Base-by-base conservation (phyloP, 2,113 vertebrate species). In the Parotia lawesii region DNA sequence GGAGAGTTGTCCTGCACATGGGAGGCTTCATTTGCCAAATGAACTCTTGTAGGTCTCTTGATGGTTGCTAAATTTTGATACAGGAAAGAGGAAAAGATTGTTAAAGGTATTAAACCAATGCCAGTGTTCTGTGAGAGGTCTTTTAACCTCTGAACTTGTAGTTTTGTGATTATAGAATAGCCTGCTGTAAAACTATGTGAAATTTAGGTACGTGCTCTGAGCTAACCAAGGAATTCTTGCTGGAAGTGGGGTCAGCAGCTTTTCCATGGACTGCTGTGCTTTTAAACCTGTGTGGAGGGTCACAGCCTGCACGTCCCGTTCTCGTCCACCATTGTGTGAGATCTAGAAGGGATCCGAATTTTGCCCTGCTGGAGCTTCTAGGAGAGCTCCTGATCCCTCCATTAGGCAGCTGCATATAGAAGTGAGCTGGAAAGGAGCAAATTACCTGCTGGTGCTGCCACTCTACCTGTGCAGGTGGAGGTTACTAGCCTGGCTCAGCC, bases 181-280 rank as follows among this genome's bases (percentile, higher is more conserved):
- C 13, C 25, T 62, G 22, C 19, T 87, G 31, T 72, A 14, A 58
- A 69, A 31, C 25, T 21, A 0, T 12, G n/a, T 53, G 2, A 57
- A 76, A 71, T 25, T 14, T 40, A n/a, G 18, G 12, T 35, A 3
- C 0, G 0, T 50, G 51, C 14, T 64, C 16, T 87, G 87, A 85
- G 70, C 60, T 90, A 25, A 73, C 4, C 11, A 3, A 9, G 29
- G 64, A n/a, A 29, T 27, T 90, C 35, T 67, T 1, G 4, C 45
- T 75, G 62, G 15, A 66, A 31, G 7, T n/a, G 33, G 6, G 17
- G 11, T 29, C 3, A 2, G 57, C 54, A 57, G n/a, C n/a, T 88
- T 64, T 56, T 58, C 53, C 21, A 2, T 18, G 40, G 61, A 4
- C 53, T 75, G 15, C 25, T 69, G 24, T 70, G 2, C 80, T 81